Conservation (phyloP, 2,113 vertebrate genomes). For the Clupea harengus region DNA sequence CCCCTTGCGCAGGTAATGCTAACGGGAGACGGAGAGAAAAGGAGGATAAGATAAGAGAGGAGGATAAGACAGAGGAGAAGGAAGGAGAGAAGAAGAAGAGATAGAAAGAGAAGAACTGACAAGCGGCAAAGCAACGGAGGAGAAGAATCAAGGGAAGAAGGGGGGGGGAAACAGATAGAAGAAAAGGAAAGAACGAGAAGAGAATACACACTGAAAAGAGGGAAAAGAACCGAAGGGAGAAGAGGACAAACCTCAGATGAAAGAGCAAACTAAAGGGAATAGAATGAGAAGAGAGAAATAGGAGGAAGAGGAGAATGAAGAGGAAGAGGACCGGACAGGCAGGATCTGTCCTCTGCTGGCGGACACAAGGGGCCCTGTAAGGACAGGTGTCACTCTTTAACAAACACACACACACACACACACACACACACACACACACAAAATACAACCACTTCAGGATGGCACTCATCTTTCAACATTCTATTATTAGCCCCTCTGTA, state of each 20-base stretch:
- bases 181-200: neutral
- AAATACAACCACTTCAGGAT: conserved; percentile 43
- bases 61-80: neutral
- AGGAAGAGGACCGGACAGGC: neutral
- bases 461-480: conserved; percentile 4
- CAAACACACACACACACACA: neutral
- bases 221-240: neutral
- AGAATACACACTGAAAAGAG: neutral
- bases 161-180: neutral
- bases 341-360: neutral
- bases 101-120: neutral
- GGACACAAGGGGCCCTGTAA: neutral
- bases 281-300: neutral
- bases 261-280: neutral
- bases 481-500: conserved; percentile 21
- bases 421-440: conserved; percentile 29
- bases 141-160: neutral
- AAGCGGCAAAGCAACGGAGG: neutral
- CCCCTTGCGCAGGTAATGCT: neutral
- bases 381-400: neutral
- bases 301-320: neutral
- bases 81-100: neutral
- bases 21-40: neutral
- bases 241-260: neutral
- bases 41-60: too few species aligned